Base-by-base conservation (phyloP, 2,888 invertebrate genomes). In the Conus canariensis region DNA sequence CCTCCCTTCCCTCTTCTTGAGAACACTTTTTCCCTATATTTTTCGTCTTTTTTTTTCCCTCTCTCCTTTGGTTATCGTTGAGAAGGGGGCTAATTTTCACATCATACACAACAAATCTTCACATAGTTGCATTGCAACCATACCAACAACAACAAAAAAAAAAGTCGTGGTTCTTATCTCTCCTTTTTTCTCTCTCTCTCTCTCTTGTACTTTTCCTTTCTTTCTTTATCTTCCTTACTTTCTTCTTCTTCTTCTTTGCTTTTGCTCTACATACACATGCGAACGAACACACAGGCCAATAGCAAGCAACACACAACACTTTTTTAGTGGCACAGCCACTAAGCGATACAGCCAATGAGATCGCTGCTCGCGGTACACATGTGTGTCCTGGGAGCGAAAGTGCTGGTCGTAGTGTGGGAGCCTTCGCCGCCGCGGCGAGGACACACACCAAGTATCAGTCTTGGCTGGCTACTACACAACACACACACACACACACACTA, bases 301-400 rank as follows among this genome's bases (percentile, higher is more conserved):
- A 64, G 64, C 64, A 64, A 70, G 70, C 70, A 22, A 70, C 70
- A 70, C 70, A 70, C 70, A 70, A 70, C 70, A 70, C 70, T 70
- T 22, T 70, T 70, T 22, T 8, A 70, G 70, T 70, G 22, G 70
- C 70, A 22, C 70, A 70, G 19, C 16, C 70, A 70, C 70, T 22
- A 70, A 70, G 19, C 56, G 58, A 58, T 58, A 83, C 82, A 83
- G 82, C 82, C 82, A 83, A 83, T 83, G 58, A 58, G 82, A 83
- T 19, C 19, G 58, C 70, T 70, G 22, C 14, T 70, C 16, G 70
- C 7, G 70, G 56, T 58, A 83, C 82, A 83, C 82, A 83, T 83
- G 82, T 83, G 64, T 64, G 64, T 64, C 64, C 64, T 64, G 70
- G 3, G 70, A 70, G 82, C 56, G 82, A 83, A 83, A 83, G 82